Percentiles rank a stretch among this genome's conserved stretches.
Evolutionary conservation across 2,113 vertebrate genomes (phyloP).

Genomic region (Tragelaphus imberbis): DNA sequence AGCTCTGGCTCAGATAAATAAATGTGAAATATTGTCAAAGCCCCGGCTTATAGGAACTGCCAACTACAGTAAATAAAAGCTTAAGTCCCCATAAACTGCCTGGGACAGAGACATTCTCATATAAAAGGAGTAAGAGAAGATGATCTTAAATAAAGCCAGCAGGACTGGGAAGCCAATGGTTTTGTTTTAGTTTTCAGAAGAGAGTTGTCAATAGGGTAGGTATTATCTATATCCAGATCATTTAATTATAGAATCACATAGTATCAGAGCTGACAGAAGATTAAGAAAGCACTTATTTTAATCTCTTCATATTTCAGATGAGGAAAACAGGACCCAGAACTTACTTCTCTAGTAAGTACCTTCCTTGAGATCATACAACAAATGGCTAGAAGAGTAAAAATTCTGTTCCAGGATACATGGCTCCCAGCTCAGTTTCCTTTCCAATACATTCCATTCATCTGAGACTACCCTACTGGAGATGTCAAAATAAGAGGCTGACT

Average conservation of each 20-base stretch:
- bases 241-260: conserved; percentile 27
- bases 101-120: conserved; percentile 65
- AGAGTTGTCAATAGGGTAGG: conserved; percentile 44
- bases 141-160: conserved; percentile 44
- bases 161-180: conserved; percentile 47
- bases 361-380: conserved; percentile 14
- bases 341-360: neutral
- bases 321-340: conserved; percentile 34
- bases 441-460: neutral
- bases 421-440: neutral
- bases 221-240: neutral
- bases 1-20: conserved; percentile 82
- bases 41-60: conserved; percentile 76
- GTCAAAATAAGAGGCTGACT: neutral
- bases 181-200: conserved; percentile 58
- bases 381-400: conserved; percentile 5
- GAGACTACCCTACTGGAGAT: neutral
- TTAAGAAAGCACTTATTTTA: conserved; percentile 34
- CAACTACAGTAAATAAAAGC: conserved; percentile 85
- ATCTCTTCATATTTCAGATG: conserved; percentile 43
- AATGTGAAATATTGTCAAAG: conserved; percentile 83
- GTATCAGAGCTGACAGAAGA: conserved; percentile 29
- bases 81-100: conserved; percentile 74
- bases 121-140: conserved; percentile 65
- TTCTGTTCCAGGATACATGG: neutral